Conservation (phyloP, 2,797 vertebrate genomes). For the Avahi laniger region DNA sequence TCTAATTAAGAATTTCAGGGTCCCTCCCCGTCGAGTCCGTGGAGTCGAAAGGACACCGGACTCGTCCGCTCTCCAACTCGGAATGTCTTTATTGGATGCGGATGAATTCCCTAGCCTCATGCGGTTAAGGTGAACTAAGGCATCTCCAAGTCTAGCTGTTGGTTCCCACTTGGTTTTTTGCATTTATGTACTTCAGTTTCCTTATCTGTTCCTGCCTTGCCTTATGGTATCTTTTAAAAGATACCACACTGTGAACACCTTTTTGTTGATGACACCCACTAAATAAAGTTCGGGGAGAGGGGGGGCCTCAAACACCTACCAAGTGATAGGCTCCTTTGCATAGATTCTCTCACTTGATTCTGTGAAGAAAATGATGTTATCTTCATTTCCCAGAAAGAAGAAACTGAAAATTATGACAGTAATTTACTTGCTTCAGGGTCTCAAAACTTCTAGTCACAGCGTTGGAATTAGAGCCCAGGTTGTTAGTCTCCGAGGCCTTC, state of each 20-base stretch:
- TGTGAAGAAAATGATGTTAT: neutral
- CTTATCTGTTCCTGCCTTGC: constrained; percentile 24
- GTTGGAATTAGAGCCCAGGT: constrained; percentile 20
- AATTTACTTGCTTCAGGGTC: neutral
- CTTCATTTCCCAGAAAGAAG: constrained; percentile 22
- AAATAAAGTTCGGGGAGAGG: neutral
- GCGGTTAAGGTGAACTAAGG: neutral
- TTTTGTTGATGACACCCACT: neutral
- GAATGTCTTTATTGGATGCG: constrained; percentile 30
- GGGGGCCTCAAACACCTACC: neutral
- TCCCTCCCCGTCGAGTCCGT: constrained; percentile 65
- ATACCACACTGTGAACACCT: neutral
- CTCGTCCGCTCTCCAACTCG: neutral
- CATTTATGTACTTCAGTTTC: constrained; percentile 32
- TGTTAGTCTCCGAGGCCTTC: neutral
- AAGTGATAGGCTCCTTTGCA: constrained; percentile 25
- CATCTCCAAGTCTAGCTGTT: neutral
- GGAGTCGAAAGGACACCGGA: constrained; percentile 43
- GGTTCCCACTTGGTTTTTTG: neutral
- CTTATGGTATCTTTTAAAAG: neutral
- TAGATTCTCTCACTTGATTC: constrained; percentile 31
- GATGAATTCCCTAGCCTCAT: neutral
- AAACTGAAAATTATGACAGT: constrained; percentile 1
- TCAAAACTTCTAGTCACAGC: constrained; percentile 15
- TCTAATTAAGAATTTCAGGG: constrained; percentile 72